Base-by-base conservation (phyloP, 2,113 vertebrate species). In the Cephalopterus ornatus region DNA sequence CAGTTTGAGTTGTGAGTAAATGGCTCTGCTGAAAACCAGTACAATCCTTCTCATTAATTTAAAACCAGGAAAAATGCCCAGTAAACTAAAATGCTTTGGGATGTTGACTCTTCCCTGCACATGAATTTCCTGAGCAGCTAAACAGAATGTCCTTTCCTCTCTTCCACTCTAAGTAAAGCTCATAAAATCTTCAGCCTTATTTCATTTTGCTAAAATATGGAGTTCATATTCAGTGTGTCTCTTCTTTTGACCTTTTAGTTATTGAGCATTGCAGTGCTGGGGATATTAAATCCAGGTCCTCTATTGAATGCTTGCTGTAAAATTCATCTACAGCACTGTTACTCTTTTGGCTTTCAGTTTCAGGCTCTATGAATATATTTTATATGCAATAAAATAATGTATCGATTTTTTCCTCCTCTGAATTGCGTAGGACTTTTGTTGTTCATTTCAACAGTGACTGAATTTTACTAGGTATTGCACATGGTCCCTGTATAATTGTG, bases 261-360 rank as follows among this genome's bases (percentile, higher is more conserved):
- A 61, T 37, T 59, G 39, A 78, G 5, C 67, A 72, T 81, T 81
- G 49, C 35, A 65, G 52, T 74, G 62, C 76, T 76, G 23, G 47
- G 78, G 75, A 81, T 92, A 56, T 94, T 84, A 95, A 95, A 94
- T 92, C 21, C 68, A 71, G 53, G 32, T 50, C 16, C 21, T 88
- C 16, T 67, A 6, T 14, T 81, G 59, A 82, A 79, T 82, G 52
- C 28, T 77, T 85, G 65, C 53, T 92, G 44, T 87, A 85, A 93
- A 96, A 93, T 95, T 94, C 3, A 50, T 92, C 55, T 82, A 22
- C 41, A 75, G 55, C 35, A 72, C 62, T 35, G 68, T 77, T 73
- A 82, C 4, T 78, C 62, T 42, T 59, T 53, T 68, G 75, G 28
- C 59, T 87, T 91, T 93, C 42, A 53, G 53, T 88, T 91, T 88